Evolutionary conservation across 2,888 invertebrate genomes (phyloP), one percentile per base, ranked within the genome.

Genomic region (Eurytoma adleriae): DNA sequence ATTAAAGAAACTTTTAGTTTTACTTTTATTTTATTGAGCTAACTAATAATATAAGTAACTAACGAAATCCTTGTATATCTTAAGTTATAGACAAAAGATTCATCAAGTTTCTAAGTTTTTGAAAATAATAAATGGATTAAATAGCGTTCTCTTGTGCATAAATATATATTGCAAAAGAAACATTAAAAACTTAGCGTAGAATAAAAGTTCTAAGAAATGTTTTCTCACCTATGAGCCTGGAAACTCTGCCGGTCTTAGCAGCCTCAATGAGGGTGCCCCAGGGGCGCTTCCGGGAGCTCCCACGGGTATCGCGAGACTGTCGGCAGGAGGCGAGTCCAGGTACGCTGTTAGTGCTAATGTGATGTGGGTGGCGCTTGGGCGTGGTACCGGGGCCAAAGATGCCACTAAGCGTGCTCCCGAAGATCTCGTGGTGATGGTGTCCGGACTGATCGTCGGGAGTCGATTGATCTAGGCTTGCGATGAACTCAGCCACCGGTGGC

Each of bases 251-350:
- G 81, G 95, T 94, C 87, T 96, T 95, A 61, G 97, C 96, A 66
- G 97, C 96, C 89, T 97, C 96, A 88, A 97, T 96, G 82, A 97
- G 92, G 59, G 96, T 96, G 82, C 95, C 96, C 96, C 96, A 96
- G 86, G 95, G 93, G 54, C 95, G 94, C 91, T 96, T 96, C 91
- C 95, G 95, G 12, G 94, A 89, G 73, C 85, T 85, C 12, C 81
- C 83, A 64, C 88, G 85, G 2, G 79, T 83, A 0, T 85, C 85
- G 18, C 88, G 86, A 5, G 84, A 83, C 30, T 85, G 85, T 66
- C 88, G 86, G n/a, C 83, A 84, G 0, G 86, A 85, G 0, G 86
- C 85, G 1, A 90, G 76, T 0, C 89, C 90, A 0, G 90, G 90
- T 16, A 90, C 88, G 80, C 90, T 90, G 74, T 87, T 88, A 7